Evolutionary conservation across 2,888 invertebrate genomes (phyloP).

Genomic region (Villa cingulata): DNA sequence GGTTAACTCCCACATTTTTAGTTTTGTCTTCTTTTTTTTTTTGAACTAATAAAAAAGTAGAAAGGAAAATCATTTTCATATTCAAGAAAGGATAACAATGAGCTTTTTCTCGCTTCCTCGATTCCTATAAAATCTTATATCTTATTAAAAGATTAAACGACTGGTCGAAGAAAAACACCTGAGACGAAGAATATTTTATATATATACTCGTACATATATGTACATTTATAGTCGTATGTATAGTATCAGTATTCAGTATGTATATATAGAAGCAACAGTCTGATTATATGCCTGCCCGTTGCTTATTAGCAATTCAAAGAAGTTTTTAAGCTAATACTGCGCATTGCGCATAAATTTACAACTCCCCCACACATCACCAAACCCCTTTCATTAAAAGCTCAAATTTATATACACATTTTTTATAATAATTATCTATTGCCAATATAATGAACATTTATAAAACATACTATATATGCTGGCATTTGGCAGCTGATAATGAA

Average conservation of each 20-base stretch:
- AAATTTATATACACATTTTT: background rate
- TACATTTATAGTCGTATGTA: too few relatives aligned
- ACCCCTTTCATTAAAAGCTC: background rate
- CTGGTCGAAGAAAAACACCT: background rate
- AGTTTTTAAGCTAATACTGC: background rate
- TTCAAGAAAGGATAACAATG: conserved; percentile 1
- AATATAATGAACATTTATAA: too few relatives aligned
- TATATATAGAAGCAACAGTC: background rate
- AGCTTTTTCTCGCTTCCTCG: conserved; percentile 3
- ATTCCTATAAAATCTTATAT: background rate
- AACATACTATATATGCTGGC: too few relatives aligned
- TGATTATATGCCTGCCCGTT: background rate
- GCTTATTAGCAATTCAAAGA: background rate
- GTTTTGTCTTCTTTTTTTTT: background rate
- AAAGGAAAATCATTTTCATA: background rate
- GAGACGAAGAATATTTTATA: background rate
- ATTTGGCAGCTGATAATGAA: background rate
- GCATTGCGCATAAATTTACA: background rate
- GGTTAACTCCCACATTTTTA: conserved; percentile 13
- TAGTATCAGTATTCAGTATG: background rate
- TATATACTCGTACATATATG: too few relatives aligned
- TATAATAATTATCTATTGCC: too few relatives aligned
- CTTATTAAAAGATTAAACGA: background rate
- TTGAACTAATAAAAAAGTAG: background rate
- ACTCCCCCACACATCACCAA: background rate